Percentiles rank a stretch among this genome's conserved stretches.
Evolutionary conservation across 2,888 invertebrate species (phyloP).

Genomic region (Lycia hirtaria): DNA sequence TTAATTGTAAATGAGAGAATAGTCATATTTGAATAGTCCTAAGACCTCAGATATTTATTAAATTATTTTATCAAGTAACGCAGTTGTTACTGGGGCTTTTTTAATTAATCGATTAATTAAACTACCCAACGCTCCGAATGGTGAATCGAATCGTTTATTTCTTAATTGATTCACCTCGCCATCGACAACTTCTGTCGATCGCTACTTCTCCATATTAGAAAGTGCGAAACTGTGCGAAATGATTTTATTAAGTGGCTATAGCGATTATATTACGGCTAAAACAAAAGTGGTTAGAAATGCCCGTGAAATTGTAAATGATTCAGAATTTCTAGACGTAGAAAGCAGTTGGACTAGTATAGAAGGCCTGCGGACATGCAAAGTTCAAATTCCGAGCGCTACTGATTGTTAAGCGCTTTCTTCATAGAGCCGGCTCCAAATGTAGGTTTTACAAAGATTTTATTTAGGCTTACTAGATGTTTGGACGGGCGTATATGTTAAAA

Average conservation of each 20-base stretch:
- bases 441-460: too few relatives aligned
- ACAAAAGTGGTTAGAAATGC: conserved; percentile 36
- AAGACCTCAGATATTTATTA: too few relatives aligned
- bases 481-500: too few relatives aligned
- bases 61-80: background rate
- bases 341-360: conserved; percentile 29
- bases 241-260: conserved; percentile 32
- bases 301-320: conserved; percentile 42
- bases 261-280: conserved; percentile 28
- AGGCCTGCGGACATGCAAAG: conserved; percentile 22
- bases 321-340: conserved; percentile 40
- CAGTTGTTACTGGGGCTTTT: background rate
- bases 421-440: too few relatives aligned
- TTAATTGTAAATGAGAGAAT: too few relatives aligned
- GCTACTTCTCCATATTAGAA: conserved; percentile 31
- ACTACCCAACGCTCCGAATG: conserved; percentile 48
- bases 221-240: conserved; percentile 47
- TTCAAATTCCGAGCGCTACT: conserved; percentile 11
- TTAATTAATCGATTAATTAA: background rate
- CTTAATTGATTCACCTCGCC: conserved; percentile 54
- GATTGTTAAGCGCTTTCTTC: background rate
- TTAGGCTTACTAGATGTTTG: too few relatives aligned
- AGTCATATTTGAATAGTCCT: too few relatives aligned
- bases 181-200: conserved; percentile 48
- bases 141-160: conserved; percentile 55